Percentiles rank a stretch among this genome's conserved stretches.
phyloP scores from a whole-genome alignment of 2,797 vertebrate genomes.

The Hydrophis major region DNA sequence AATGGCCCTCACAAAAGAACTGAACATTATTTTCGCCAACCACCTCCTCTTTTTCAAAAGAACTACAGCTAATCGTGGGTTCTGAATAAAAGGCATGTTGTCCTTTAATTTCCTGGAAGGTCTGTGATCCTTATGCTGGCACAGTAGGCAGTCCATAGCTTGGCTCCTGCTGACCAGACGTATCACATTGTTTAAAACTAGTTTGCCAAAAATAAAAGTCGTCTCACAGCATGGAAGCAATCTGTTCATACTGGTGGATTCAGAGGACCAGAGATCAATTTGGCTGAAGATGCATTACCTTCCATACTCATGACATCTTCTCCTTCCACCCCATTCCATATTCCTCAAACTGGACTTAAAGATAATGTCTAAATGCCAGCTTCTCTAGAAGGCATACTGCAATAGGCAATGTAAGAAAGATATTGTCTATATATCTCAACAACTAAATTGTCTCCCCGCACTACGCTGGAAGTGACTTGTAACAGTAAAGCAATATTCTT shows the following conservation, averaged over 20 bases:
- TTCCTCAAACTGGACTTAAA: neutral
- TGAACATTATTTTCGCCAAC: constrained; percentile 15
- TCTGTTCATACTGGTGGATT: neutral
- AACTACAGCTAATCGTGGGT: constrained; percentile 34
- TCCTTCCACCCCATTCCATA: neutral
- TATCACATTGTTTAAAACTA: constrained; percentile 25
- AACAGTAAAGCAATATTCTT: neutral
- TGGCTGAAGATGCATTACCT: neutral
- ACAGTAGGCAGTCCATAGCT: constrained; percentile 43
- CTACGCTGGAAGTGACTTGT: neutral
- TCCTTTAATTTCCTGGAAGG: constrained; percentile 59
- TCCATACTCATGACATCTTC: too few relatives aligned
- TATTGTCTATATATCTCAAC: neutral
- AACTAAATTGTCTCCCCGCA: neutral
- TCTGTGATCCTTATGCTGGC: constrained; percentile 50
- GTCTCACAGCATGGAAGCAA: constrained; percentile 23
- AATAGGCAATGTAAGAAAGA: neutral
- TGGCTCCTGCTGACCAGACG: constrained; percentile 39
- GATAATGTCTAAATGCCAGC: neutral
- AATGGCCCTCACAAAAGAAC: constrained; percentile 4
- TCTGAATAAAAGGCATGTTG: constrained; percentile 54
- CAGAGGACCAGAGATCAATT: neutral
- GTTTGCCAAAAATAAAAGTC: constrained; percentile 19
- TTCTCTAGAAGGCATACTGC: neutral
- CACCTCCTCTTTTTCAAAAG: constrained; percentile 16